Base-by-base conservation (phyloP, 2,888 invertebrate genomes). In the Apamea anceps region DNA sequence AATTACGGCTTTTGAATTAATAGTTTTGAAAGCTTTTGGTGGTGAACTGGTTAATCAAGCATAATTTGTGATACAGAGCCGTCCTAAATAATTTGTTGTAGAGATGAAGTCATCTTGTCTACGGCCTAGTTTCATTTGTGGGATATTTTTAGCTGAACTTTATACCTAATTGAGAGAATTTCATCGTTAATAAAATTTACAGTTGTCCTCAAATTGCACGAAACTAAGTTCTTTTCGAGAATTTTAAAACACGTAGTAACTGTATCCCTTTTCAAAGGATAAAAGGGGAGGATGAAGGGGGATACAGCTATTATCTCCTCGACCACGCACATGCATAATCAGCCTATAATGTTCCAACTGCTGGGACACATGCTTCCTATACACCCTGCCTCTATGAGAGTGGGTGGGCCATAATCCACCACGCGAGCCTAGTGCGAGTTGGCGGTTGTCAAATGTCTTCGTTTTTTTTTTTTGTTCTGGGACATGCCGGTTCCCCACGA, bases 71-170 rank as follows among this genome's bases (percentile, higher is more conserved):
- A 45, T 51, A 21, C n/a, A 28, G 51, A 62, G 15, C 21, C 21
- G 60, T 60, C 12, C 18, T 37, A 76, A 60, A 60, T 5, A 63
- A 28, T 57, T 65, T 10, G 37, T 54, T 70, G 62, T 15, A 25
- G 8, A 68, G 79, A 79, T 79, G 79, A 85, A 82, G 75, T 79
- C 79, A 85, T 79, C 66, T 42, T 79, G 75, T 78, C 32, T 71
- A 66, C 66, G 84, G 60, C 81, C 79, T 81, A 81, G 70, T 72
- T 81, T 79, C 15, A n/a, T 65, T 60, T 32, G 37, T 65, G n/a
- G n/a, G n/a, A 42, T 51, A 81, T 81, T 65, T 57, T 70, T 77
- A 83, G 70, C 57, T 83, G 54, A 37, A 51, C n/a, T 65, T 63
- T 65, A 65, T 25, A 65, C 65, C 37, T 65, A 65, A 37, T 65